These are phyloP conservation scores for Caenorhabditis latens DNA, from an alignment of 1,140 invertebrate genomes.

Conservation along the genomic window DNA sequence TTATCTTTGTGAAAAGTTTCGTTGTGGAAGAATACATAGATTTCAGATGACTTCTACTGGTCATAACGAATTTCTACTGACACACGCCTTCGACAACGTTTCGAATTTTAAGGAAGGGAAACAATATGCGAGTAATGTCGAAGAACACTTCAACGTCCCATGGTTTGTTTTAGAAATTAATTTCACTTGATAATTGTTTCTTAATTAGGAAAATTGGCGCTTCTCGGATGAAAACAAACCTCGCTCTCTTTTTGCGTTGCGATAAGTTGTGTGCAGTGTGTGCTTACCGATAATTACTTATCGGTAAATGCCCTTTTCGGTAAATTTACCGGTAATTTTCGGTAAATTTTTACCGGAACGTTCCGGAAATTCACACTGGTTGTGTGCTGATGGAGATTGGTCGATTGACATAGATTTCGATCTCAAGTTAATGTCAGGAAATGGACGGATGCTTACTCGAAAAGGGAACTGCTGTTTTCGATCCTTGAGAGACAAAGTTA, in stretches of 20 bases:
- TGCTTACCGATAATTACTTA: no score
- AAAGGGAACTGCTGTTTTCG: no score
- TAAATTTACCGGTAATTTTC: no score
- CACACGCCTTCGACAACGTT: neutral
- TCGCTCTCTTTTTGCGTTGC: neutral
- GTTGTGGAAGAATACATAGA: no score
- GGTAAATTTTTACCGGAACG: no score
- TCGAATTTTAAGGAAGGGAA: neutral
- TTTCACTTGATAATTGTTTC: no score
- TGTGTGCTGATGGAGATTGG: neutral
- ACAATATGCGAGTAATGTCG: neutral
- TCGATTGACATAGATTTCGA: neutral
- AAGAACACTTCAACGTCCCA: neutral
- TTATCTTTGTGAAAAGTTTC: no score
- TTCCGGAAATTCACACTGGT: no score
- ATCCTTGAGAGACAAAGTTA: no score
- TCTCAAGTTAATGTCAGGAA: neutral
- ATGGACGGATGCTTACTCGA: no score
- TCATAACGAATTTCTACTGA: neutral
- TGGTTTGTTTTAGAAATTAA: neutral
- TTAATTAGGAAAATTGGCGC: no score
- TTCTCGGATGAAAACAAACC: neutral
- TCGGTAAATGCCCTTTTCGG: no score
- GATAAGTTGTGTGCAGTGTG: neutral
- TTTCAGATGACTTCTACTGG: neutral